A percentile compares a stretch with the other conserved stretches of the same genome.
Evolutionary conservation across 2,113 vertebrate genomes (phyloP).

Genomic region (Arenaria interpres): DNA sequence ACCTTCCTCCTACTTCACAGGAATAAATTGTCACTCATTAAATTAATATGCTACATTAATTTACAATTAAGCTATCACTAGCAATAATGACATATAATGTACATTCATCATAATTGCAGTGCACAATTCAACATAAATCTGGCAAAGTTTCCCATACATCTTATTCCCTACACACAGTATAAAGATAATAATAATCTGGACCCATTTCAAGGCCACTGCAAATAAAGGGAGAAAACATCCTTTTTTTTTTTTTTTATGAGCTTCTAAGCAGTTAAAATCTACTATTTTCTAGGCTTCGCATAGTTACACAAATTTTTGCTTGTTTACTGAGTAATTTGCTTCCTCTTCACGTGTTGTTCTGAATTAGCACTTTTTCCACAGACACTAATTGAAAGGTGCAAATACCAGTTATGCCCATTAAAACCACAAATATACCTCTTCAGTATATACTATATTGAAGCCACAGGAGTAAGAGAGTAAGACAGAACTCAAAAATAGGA

Average conservation of each 20-base stretch:
- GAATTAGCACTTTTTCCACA: background rate
- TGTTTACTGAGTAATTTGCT: background rate
- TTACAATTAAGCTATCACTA: slow-evolving; percentile 34
- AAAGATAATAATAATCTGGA: background rate
- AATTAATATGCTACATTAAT: slow-evolving; percentile 15
- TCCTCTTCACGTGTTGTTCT: background rate
- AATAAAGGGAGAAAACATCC: background rate
- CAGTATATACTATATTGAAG: background rate
- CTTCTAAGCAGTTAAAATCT: background rate
- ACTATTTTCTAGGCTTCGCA: background rate
- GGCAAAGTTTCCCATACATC: background rate
- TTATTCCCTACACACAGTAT: background rate
- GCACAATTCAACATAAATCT: background rate
- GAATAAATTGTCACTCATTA: slow-evolving; percentile 15
- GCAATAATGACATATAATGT: background rate
- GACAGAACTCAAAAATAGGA: background rate
- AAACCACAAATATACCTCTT: background rate
- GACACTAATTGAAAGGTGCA: background rate
- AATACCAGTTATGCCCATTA: background rate
- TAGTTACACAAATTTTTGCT: background rate
- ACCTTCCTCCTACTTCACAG: background rate
- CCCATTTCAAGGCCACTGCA: background rate
- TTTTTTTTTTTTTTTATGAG: background rate
- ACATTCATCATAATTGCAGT: background rate
- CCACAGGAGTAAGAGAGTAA: background rate